These are phyloP conservation scores for Catostomus latipinnis DNA, from an alignment of 2,797 vertebrate species.

Conservation along the genomic window DNA sequence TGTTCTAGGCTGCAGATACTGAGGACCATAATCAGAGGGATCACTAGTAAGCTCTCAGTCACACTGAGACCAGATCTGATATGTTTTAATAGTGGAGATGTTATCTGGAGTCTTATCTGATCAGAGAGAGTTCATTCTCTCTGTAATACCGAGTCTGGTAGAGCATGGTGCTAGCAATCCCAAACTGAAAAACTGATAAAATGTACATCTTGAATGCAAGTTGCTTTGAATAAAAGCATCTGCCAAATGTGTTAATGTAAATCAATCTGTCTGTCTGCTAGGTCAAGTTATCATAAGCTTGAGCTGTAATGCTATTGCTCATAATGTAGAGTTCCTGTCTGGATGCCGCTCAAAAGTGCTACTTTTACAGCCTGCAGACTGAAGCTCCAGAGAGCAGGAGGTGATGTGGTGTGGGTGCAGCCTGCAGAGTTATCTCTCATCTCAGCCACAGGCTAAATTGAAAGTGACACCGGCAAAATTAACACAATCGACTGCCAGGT, in stretches of 20 bases:
- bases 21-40: constrained; percentile 26
- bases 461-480: constrained; percentile 58
- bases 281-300: too few relatives aligned
- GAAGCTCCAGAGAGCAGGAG: constrained; percentile 4
- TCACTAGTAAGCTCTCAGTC: constrained; percentile 13
- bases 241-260: too few relatives aligned
- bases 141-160: background rate
- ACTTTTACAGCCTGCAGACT: background rate
- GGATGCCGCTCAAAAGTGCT: background rate
- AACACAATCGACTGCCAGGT: constrained; percentile 46
- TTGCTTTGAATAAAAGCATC: too few relatives aligned
- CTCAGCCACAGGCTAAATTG: constrained; percentile 46
- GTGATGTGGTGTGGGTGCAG: background rate
- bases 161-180: too few relatives aligned
- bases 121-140: background rate
- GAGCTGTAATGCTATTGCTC: background rate
- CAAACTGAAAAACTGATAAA: too few relatives aligned
- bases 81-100: background rate
- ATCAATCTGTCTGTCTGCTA: too few relatives aligned
- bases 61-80: background rate
- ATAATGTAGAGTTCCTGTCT: background rate
- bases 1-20: constrained; percentile 42
- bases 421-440: constrained; percentile 47
- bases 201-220: too few relatives aligned
- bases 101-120: background rate